Conservation (phyloP, 2,113 vertebrate genomes). For the Alouatta palliata region DNA sequence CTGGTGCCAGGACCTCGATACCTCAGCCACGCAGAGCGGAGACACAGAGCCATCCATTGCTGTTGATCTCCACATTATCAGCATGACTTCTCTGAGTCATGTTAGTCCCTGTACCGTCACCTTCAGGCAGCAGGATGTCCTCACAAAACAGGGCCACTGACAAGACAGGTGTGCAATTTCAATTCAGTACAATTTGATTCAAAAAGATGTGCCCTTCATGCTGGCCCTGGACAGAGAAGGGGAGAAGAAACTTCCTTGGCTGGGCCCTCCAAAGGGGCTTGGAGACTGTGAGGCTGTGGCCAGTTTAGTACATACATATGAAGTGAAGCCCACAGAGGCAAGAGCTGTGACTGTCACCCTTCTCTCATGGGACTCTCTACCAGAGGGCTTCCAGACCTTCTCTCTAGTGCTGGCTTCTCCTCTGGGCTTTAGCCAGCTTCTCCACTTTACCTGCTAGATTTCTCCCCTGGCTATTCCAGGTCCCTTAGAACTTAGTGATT, state of each 20-base stretch:
- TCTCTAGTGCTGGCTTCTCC: not conserved
- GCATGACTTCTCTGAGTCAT: not conserved
- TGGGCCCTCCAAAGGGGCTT: not conserved
- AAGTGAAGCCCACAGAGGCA: not conserved
- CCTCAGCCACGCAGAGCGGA: not conserved
- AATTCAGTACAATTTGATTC: not conserved
- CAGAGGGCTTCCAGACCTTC: not conserved
- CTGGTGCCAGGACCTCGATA: not conserved
- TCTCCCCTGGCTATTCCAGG: not conserved
- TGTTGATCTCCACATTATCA: not conserved
- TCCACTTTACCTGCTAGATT: not conserved
- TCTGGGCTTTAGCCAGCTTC: not conserved
- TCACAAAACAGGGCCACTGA: not conserved
- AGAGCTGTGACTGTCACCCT: not conserved
- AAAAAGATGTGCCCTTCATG: not conserved
- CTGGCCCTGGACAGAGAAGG: not conserved
- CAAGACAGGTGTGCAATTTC: not conserved
- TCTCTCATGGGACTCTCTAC: not conserved
- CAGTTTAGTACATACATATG: not conserved
- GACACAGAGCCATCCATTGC: not conserved
- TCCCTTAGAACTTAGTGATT: not conserved
- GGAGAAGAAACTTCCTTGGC: not conserved
- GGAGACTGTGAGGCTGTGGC: not conserved
- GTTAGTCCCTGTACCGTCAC: not conserved
- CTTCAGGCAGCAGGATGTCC: not conserved